Evolutionary conservation across 2,797 vertebrate genomes (phyloP).

Genomic region (Cirrhinus mrigala): DNA sequence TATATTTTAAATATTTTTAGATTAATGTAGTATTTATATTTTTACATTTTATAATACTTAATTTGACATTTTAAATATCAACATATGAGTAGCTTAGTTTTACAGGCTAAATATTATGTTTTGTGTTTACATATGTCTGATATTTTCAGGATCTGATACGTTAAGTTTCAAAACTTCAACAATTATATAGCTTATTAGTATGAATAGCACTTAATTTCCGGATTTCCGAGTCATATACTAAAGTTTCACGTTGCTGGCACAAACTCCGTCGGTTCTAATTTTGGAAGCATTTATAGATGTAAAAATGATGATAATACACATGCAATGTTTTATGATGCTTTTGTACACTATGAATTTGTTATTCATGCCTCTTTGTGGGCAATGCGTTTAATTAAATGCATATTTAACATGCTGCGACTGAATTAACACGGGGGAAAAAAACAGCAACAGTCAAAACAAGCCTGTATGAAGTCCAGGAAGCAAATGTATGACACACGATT

Average conservation of each 20-base stretch:
- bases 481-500: not conserved
- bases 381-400: not conserved
- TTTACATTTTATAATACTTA: not conserved
- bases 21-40: not conserved
- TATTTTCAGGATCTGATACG: no score
- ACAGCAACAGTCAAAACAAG: not conserved
- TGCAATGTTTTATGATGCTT: not conserved
- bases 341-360: not conserved
- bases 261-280: not conserved
- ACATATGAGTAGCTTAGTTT: no score
- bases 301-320: not conserved
- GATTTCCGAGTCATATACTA: not conserved
- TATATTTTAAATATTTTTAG: not conserved
- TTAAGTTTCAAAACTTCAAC: no score
- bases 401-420: conserved; percentile 8
- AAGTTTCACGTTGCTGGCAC: not conserved
- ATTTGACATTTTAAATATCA: no score
- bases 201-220: not conserved
- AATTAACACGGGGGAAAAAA: not conserved
- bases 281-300: not conserved
- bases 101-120: no score
- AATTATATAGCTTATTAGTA: no score
- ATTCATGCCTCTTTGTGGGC: not conserved
- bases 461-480: not conserved
- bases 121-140: no score